Base-by-base conservation (phyloP, 2,113 vertebrate species). In the Hydrolagus affinis region DNA sequence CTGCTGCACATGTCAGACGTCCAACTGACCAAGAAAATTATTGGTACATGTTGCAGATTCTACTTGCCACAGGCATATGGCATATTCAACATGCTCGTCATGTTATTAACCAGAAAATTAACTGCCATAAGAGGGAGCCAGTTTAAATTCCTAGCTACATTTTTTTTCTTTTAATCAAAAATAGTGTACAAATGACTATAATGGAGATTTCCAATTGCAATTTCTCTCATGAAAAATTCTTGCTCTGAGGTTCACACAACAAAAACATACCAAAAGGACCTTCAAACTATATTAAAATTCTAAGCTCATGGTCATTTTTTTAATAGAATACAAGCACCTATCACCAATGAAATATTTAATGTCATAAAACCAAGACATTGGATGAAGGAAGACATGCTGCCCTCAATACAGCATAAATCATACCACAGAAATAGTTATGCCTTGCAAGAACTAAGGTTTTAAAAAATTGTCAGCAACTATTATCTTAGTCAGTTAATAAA, bases 321-420 rank as follows among this genome's bases (percentile, higher is more conserved):
- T 76, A 74, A 76, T 76, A 76, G 74, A 76, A 76, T 76, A 56
- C 74, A 76, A 57, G 9, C 74, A 76, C 9, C 74, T 59, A 59
- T 76, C 74, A 76, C 44, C 74, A 76, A 76, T 57, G 74, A 76
- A 59, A 57, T 76, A 59, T 59, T 76, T 76, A 76, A 76, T 76
- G 56, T 76, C 74, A 76, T 76, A 74, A 74, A 74, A 74, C 32
- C 15, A 74, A 74, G 72, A 74, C 44, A 74, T 74, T 74, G 72
- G 25, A 44, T 74, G 72, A 74, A 74, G 72, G 72, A 56, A 74
- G 72, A 56, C 72, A 74, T 74, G 72, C 72, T 74, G 15, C 72
- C 72, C 30, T 74, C 30, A 74, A 74, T 74, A 74, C 30, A 74
- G 19, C 32, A 74, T 74, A 74, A 74, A 74, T 74, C 72, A 74